Base-by-base conservation (phyloP, 2,797 vertebrate species). In the Toxotes lorentzi region DNA sequence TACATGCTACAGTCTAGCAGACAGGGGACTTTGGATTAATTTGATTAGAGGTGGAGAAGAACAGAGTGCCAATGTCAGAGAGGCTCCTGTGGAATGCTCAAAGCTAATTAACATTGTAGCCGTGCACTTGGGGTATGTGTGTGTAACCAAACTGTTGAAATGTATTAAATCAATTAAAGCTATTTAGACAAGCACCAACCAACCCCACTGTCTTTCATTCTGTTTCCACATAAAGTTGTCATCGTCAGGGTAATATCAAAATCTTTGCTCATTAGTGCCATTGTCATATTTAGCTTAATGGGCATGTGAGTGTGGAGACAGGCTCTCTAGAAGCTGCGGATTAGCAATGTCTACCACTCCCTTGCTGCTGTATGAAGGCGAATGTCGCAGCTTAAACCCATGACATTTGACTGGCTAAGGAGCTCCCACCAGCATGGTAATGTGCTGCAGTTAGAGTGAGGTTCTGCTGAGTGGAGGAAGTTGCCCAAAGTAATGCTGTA, bases 91-190 rank as follows among this genome's bases (percentile, higher is more conserved):
- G 88, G 78, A 89, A 85, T 85, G 71, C 84, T 86, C 85, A 77
- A 76, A 78, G 82, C 79, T 92, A 91, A 93, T 93, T 93, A 94
- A 92, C 79, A 76, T 72, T 50, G 45, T 76, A 73, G 71, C 50
- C 50, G 27, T 73, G 53, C 84, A 74, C 73, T 71, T 40, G 59
- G 73, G 70, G 71, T 23, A 6, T 50, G 58, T 65, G 59, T 70
- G 63, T 71, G 66, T 47, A 69, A 85, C 60, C 71, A 73, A 89
- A 83, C 79, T 68, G 80, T 47, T 89, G 63, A 83, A 86, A 67
- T 63, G 66, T 67, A 82, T 84, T 85, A 76, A 87, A 85, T 88
- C 59, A 82, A 79, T 82, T 83, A 75, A 82, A 72, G 61, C 54
- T 40, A 58, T 78, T 85, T 62, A 77, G 12, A 79, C 61, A 75